Conservation (phyloP, 2,888 invertebrate species). For the Apamea crenata region DNA sequence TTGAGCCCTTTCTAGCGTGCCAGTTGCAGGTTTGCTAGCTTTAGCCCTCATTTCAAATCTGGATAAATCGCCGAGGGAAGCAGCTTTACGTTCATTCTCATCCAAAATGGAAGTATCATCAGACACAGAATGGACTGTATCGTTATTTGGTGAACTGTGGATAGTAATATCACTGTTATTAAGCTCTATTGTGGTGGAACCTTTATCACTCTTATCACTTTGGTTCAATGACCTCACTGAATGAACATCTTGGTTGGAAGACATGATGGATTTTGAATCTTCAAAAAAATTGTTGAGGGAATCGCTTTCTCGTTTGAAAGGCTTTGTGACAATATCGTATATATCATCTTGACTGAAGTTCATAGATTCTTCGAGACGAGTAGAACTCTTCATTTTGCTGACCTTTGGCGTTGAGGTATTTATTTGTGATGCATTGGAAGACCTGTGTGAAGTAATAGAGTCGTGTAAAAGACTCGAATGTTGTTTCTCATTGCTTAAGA, state of each 20-base stretch:
- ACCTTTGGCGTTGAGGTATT: constrained; percentile 89
- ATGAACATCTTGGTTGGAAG: constrained; percentile 86
- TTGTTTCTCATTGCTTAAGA: constrained; percentile 85
- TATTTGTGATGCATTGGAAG: constrained; percentile 74
- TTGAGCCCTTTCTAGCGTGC: constrained; percentile 94
- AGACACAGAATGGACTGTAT: constrained; percentile 82
- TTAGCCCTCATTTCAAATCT: constrained; percentile 90
- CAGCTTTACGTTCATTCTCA: constrained; percentile 93
- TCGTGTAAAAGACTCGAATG: constrained; percentile 84
- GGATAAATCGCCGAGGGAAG: constrained; percentile 94
- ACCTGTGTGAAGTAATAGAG: constrained; percentile 73
- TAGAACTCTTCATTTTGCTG: constrained; percentile 81
- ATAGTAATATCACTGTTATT: constrained; percentile 94
- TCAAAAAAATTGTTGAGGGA: constrained; percentile 87
- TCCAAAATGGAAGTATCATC: constrained; percentile 88
- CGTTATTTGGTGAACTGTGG: constrained; percentile 92
- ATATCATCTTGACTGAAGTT: constrained; percentile 89
- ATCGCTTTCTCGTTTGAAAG: constrained; percentile 87
- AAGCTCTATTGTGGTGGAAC: constrained; percentile 93
- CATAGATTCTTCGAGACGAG: constrained; percentile 84
- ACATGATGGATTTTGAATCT: constrained; percentile 87
- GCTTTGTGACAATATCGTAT: constrained; percentile 89
- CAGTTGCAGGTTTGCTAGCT: constrained; percentile 86
- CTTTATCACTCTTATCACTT: constrained; percentile 88
- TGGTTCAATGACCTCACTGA: constrained; percentile 86